These are phyloP conservation scores for Temnothorax unifasciatus DNA, from an alignment of 2,888 invertebrate species.

Conservation along the genomic window DNA sequence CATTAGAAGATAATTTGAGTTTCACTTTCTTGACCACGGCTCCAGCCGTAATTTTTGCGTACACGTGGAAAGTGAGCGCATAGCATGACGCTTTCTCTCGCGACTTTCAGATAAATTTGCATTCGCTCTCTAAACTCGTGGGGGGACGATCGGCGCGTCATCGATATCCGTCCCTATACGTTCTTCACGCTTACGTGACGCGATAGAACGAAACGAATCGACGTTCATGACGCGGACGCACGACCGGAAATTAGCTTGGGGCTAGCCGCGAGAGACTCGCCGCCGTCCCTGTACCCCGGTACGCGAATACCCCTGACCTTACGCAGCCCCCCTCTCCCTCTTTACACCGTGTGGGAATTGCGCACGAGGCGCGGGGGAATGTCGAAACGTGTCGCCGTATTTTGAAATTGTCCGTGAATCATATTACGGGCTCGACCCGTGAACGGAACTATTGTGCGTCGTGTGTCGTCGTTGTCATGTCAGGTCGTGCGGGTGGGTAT, in stretches of 20 bases:
- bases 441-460: conserved; percentile 71
- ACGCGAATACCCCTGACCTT: conserved; percentile 84
- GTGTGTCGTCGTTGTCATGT: not conserved
- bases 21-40: conserved; percentile 51
- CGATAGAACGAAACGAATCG: not conserved
- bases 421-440: conserved; percentile 71
- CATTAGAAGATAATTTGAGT: not conserved
- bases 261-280: conserved; percentile 21
- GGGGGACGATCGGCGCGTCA: not conserved
- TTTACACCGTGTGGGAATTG: conserved; percentile 73
- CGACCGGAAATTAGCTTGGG: conserved; percentile 23
- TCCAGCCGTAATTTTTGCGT: not conserved
- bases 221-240: not conserved
- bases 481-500: not conserved
- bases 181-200: not conserved
- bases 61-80: no score
- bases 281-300: conserved; percentile 56
- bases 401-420: conserved; percentile 82
- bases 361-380: conserved; percentile 80
- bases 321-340: conserved; percentile 74
- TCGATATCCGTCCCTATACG: not conserved
- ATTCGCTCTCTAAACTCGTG: not conserved
- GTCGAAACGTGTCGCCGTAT: conserved; percentile 81
- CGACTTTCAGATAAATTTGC: conserved; percentile 7
- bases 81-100: conserved; percentile 6